phyloP scores from a whole-genome alignment of 2,113 vertebrate species.

The Vulpes lagopus region DNA sequence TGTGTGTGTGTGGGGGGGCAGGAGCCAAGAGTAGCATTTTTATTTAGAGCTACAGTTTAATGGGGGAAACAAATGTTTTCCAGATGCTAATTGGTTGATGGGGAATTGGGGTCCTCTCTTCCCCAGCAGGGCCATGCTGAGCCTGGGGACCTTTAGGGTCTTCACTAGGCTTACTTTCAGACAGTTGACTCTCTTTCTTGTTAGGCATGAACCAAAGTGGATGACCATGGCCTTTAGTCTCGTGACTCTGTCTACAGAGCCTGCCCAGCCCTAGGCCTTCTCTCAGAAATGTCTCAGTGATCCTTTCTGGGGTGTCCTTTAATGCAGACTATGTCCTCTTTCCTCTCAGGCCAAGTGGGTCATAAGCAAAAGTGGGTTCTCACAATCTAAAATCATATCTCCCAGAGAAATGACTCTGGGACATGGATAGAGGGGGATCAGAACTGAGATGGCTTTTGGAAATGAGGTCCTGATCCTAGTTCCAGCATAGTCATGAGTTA shows the following conservation, averaged over 20 bases:
- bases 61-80: conserved; percentile 69
- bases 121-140: not conserved
- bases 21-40: conserved; percentile 74
- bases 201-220: not conserved
- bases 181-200: not conserved
- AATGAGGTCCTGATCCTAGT: not conserved
- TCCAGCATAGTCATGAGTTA: accelerated
- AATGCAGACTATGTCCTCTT: not conserved
- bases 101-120: conserved; percentile 38
- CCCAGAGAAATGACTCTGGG: not conserved
- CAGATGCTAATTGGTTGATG: conserved; percentile 46
- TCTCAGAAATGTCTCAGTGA: not conserved
- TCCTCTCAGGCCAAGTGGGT: not conserved
- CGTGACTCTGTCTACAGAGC: not conserved
- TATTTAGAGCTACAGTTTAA: conserved; percentile 78
- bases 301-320: not conserved
- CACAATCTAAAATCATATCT: not conserved
- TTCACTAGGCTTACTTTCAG: not conserved
- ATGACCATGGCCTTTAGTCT: accelerated
- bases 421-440: accelerated
- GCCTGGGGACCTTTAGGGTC: not conserved
- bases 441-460: not conserved
- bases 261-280: not conserved
- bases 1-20: conserved; percentile 69
- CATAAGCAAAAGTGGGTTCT: not conserved